A percentile compares a stretch with the other conserved stretches of the same genome.
Evolutionary conservation across 2,113 vertebrate species (phyloP).

Genomic region (Craseonycteris thonglongyai): DNA sequence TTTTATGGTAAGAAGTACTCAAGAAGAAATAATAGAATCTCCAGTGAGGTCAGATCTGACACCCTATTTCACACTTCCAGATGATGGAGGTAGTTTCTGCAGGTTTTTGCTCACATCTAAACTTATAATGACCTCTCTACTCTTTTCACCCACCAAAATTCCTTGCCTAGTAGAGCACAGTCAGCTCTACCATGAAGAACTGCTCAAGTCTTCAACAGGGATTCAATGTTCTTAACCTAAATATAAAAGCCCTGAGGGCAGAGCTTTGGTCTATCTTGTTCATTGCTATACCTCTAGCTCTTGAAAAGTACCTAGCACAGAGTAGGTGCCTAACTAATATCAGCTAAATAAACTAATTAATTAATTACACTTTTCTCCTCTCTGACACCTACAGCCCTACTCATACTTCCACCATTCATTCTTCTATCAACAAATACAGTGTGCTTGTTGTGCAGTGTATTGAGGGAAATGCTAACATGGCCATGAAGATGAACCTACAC

Average conservation of each 20-base stretch:
- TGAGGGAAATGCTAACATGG: background rate
- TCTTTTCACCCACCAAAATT: background rate
- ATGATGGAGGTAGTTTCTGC: background rate
- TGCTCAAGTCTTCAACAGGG: background rate
- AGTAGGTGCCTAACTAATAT: background rate
- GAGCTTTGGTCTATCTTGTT: background rate
- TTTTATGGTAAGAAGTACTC: background rate
- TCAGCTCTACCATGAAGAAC: background rate
- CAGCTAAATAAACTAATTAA: background rate
- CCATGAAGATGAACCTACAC: background rate
- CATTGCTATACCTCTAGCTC: background rate
- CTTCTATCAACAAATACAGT: background rate
- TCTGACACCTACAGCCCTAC: background rate
- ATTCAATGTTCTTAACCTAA: no score
- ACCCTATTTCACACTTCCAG: background rate
- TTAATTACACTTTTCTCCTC: background rate
- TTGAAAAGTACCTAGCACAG: background rate
- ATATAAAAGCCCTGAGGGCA: no score
- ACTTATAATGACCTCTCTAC: background rate
- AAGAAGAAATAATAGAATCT: background rate
- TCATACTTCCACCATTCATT: background rate
- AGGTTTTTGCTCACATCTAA: background rate
- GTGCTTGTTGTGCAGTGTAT: background rate
- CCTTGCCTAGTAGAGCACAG: background rate
- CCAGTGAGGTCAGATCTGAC: background rate